These are phyloP conservation scores for Synodontis membranacea DNA, from an alignment of 2,113 vertebrate species.

Conservation along the genomic window DNA sequence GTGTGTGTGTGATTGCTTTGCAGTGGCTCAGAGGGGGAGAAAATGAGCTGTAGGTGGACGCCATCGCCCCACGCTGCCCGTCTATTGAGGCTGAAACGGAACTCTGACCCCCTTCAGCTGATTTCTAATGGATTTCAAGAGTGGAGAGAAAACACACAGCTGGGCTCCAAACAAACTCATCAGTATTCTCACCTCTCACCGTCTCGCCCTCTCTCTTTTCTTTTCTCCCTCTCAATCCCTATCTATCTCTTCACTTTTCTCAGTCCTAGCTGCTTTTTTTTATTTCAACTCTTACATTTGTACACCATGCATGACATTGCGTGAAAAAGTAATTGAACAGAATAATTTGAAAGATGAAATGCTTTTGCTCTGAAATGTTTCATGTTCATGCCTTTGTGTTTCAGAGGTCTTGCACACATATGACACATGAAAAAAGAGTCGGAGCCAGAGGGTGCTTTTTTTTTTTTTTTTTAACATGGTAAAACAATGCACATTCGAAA, in stretches of 20 bases:
- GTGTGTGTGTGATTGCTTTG: conserved; percentile 69
- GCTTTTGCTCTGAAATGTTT: neutral
- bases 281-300: neutral
- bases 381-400: neutral
- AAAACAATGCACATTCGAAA: too few species aligned
- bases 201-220: conserved; percentile 47
- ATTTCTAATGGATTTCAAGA: conserved; percentile 78
- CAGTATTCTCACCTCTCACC: conserved; percentile 54
- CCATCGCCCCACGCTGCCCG: conserved; percentile 62
- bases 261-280: conserved; percentile 12
- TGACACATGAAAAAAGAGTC: neutral
- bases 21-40: conserved; percentile 66
- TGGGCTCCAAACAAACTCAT: conserved; percentile 76
- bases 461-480: neutral
- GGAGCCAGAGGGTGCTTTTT: too few species aligned
- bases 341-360: neutral
- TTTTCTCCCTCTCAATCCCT: neutral
- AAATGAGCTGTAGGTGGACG: conserved; percentile 75
- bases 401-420: neutral
- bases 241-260: conserved; percentile 10
- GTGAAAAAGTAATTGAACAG: neutral
- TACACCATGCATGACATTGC: neutral
- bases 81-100: conserved; percentile 65
- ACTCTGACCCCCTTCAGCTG: conserved; percentile 72
- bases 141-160: conserved; percentile 75